Conservation (phyloP, 2,113 vertebrate species). For the Thunnus maccoyii region DNA sequence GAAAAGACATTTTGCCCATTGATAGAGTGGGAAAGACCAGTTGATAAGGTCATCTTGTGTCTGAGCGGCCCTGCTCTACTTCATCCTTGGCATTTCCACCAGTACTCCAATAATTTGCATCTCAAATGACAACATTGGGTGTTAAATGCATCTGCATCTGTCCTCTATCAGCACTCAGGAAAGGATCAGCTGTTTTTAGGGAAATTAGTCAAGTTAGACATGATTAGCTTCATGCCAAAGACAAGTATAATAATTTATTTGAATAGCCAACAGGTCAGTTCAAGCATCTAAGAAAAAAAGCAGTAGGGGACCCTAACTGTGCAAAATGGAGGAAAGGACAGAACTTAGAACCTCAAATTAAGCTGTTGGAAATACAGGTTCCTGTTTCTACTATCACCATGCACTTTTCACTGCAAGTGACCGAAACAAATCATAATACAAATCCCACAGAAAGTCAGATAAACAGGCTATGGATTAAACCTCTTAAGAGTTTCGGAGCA, state of each 20-base stretch:
- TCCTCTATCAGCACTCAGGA: constrained; percentile 14
- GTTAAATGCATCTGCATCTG: constrained; percentile 10
- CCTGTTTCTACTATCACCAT: not conserved
- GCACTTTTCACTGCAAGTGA: not conserved
- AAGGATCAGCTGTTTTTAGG: not conserved
- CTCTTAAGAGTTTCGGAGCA: not conserved
- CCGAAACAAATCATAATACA: constrained; percentile 19
- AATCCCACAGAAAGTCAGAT: constrained; percentile 1
- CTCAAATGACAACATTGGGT: constrained; percentile 3
- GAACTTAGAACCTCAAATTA: not conserved
- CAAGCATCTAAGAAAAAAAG: not conserved
- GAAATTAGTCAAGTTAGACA: constrained; percentile 29
- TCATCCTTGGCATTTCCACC: not conserved
- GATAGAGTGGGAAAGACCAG: constrained; percentile 3
- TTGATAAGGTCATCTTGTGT: not conserved
- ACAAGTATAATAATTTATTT: constrained; percentile 16
- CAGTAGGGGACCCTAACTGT: constrained; percentile 6
- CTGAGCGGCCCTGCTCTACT: not conserved
- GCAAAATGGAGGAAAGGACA: not conserved
- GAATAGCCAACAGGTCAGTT: constrained; percentile 17
- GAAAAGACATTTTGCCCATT: not conserved
- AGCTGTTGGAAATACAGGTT: not conserved
- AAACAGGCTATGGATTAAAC: constrained; percentile 14
- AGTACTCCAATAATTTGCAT: not conserved
- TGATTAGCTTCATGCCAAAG: not conserved